Evolutionary conservation across 2,888 invertebrate genomes (phyloP), one percentile per base, ranked within the genome.

Genomic region (Trachelus iudaicus): DNA sequence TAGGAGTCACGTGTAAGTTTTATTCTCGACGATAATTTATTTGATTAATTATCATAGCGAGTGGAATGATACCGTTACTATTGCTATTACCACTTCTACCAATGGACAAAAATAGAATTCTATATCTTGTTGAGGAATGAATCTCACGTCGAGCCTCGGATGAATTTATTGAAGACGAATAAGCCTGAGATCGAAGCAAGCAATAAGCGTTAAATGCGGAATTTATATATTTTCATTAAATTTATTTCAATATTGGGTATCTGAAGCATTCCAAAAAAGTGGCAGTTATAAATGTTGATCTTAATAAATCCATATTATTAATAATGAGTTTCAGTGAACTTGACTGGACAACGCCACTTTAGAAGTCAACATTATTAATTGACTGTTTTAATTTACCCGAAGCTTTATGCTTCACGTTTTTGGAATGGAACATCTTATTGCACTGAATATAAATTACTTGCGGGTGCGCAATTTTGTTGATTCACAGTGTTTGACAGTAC

Each of bases 211-310:
- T 56, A 23, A 56, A 56, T 56, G 56, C 23, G 56, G 9, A 56
- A 23, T 23, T 56, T 6, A 56, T 56, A 56, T 56, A 56, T 56
- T 56, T 56, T 23, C 56, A 56, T 56, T 23, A 56, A 56, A 56
- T 56, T 56, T 56, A 56, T 56, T 56, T 56, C 6, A 56, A 6
- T 23, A 56, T 56, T 56, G 56, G 56, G 56, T 56, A 56, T 56
- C 9, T 56, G 56, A 23, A 9, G 56, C 56, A 23, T 23, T 23
- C 23, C 56, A 56, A 9, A 23, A 23, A 23, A 56, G 23, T 56
- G 23, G 23, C 56, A 83, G 85, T 89, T 89, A 89, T 85, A 86
- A 90, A 90, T 90, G 88, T 89, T 89, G 89, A 84, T 90, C 31
- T 90, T 88, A 83, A 83, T 83, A 82, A 84, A 80, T 85, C 84